Percentiles rank a stretch among this genome's conserved stretches.
Conservation (phyloP, 2,113 vertebrate genomes). For the Brienomyrus brachyistius region DNA sequence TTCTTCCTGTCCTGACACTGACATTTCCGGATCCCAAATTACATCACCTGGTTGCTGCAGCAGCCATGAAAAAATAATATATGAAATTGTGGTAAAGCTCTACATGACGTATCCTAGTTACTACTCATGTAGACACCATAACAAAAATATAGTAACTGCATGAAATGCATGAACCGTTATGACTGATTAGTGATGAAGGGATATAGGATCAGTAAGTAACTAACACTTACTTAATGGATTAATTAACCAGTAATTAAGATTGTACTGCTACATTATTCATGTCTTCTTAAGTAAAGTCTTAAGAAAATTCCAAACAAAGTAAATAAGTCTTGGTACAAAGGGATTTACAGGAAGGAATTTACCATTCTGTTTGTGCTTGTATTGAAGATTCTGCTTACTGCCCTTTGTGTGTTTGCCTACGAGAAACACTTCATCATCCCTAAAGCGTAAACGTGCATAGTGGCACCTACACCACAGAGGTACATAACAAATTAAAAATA, state of each 20-base stretch:
- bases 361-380: neutral
- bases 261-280: neutral
- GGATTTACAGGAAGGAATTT: neutral
- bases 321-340: neutral
- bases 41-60: neutral
- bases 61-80: neutral
- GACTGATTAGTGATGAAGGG: no score
- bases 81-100: neutral
- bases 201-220: no score
- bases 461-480: neutral
- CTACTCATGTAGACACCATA: neutral
- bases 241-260: neutral
- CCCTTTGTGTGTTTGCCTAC: no score
- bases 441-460: neutral
- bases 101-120: neutral
- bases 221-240: neutral
- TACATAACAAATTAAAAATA: neutral
- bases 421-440: neutral
- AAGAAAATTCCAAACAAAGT: neutral
- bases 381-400: neutral
- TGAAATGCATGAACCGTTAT: neutral
- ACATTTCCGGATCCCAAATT: neutral
- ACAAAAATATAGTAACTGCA: neutral
- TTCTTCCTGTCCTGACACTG: neutral
- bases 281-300: neutral